Conservation (phyloP, 2,113 vertebrate species). For the Neolamprologus kungweensis region DNA sequence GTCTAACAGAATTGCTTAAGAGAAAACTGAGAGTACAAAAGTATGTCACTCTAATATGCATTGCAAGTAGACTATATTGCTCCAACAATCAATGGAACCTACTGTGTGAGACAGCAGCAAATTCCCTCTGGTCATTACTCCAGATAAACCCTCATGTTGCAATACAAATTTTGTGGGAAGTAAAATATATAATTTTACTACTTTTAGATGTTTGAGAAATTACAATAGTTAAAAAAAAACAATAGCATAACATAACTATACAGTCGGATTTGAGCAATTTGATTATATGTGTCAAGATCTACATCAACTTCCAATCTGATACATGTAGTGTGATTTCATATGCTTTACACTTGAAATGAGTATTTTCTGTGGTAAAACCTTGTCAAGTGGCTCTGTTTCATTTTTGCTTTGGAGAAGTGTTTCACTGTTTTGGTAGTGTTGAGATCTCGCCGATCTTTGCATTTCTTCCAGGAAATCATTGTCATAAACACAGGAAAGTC, state of each 20-base stretch:
- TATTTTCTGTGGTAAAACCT: background rate
- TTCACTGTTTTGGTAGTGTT: background rate
- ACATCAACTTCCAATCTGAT: background rate
- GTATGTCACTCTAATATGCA: background rate
- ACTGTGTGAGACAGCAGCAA: background rate
- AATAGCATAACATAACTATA: background rate
- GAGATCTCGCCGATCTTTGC: background rate
- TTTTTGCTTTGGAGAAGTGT: background rate
- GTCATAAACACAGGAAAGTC: background rate
- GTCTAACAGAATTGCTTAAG: background rate
- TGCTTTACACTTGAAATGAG: background rate
- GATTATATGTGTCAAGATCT: background rate
- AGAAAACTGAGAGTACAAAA: background rate
- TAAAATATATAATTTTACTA: background rate
- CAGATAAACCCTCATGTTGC: background rate
- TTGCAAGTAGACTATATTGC: background rate
- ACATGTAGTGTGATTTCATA: background rate
- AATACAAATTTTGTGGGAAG: background rate
- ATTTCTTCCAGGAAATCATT: background rate
- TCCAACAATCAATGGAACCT: background rate
- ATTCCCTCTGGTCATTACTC: background rate
- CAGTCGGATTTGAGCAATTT: background rate
- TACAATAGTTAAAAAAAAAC: background rate
- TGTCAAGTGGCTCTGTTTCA: fast-evolving
- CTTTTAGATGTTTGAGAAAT: background rate